These are phyloP conservation scores for Eumerus sabulonum DNA, from an alignment of 2,888 invertebrate species.

Conservation along the genomic window DNA sequence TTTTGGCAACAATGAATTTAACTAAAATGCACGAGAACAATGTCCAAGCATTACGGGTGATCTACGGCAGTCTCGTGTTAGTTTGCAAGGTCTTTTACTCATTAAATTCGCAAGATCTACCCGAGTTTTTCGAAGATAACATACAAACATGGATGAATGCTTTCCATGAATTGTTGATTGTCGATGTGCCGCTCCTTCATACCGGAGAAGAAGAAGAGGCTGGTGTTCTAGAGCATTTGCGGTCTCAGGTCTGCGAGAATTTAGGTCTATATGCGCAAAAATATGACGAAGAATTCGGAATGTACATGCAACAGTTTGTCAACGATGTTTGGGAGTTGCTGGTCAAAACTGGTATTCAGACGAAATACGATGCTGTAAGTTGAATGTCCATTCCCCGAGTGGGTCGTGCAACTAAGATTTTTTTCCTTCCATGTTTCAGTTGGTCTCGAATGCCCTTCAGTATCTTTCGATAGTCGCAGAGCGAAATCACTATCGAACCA, in stretches of 20 bases:
- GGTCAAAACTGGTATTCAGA: constrained; percentile 89
- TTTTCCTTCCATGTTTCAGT: constrained; percentile 80
- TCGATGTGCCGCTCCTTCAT: constrained; percentile 87
- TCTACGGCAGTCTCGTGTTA: constrained; percentile 92
- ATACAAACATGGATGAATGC: constrained; percentile 97
- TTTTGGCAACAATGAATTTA: constrained; percentile 92
- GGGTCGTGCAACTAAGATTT: too few relatives aligned
- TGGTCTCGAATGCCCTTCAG: constrained; percentile 97
- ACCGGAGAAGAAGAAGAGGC: constrained; percentile 91
- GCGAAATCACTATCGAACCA: constrained; percentile 89
- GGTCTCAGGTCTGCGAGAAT: constrained; percentile 98
- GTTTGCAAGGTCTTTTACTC: constrained; percentile 98
- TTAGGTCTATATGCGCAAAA: constrained; percentile 96
- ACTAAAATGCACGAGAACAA: constrained; percentile 89
- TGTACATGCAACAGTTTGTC: constrained; percentile 94
- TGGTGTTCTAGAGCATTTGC: constrained; percentile 92
- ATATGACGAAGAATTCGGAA: constrained; percentile 97
- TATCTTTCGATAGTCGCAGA: constrained; percentile 97
- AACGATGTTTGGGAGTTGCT: constrained; percentile 95
- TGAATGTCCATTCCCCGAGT: background rate
- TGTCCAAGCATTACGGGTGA: constrained; percentile 88
- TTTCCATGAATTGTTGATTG: constrained; percentile 89
- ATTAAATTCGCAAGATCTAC: constrained; percentile 97
- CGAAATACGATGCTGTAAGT: constrained; percentile 93
- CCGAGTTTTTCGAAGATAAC: constrained; percentile 99